Conservation (phyloP, 2,797 vertebrate genomes). For the Sciurus vulgaris region DNA sequence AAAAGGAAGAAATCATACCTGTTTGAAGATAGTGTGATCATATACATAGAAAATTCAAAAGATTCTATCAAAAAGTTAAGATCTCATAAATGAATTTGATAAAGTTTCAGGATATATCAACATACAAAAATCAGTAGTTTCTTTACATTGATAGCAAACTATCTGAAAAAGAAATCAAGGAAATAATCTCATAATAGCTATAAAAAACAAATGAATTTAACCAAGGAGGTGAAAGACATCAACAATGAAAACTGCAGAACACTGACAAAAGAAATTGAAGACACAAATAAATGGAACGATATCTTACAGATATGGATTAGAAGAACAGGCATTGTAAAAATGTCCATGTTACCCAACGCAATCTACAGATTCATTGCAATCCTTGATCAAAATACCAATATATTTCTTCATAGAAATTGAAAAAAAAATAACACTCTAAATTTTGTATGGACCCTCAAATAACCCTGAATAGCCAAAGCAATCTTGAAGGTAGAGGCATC, state of each 20-base stretch:
- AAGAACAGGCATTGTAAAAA: not conserved
- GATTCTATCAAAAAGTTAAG: not conserved
- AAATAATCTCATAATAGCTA: not conserved
- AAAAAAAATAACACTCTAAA: not conserved
- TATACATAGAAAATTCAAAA: not conserved
- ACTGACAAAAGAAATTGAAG: not conserved
- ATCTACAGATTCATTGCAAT: not conserved
- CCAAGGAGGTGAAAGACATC: not conserved
- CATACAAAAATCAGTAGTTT: not conserved
- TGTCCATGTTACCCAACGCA: not conserved
- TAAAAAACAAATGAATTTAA: not conserved
- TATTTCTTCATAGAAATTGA: not conserved
- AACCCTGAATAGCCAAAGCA: not conserved
- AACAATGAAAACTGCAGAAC: not conserved
- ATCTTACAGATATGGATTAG: not conserved
- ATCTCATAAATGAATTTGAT: not conserved
- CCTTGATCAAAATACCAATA: not conserved
- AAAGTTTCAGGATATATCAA: too few species aligned
- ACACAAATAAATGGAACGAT: not conserved
- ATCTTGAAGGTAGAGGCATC: not conserved
- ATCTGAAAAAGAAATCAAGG: not conserved
- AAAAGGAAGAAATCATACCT: not conserved
- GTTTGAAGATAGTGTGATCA: not conserved
- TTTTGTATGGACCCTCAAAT: not conserved
- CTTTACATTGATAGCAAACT: not conserved